Base-by-base conservation (phyloP, 2,113 vertebrate species). In the Cheilinus undulatus region DNA sequence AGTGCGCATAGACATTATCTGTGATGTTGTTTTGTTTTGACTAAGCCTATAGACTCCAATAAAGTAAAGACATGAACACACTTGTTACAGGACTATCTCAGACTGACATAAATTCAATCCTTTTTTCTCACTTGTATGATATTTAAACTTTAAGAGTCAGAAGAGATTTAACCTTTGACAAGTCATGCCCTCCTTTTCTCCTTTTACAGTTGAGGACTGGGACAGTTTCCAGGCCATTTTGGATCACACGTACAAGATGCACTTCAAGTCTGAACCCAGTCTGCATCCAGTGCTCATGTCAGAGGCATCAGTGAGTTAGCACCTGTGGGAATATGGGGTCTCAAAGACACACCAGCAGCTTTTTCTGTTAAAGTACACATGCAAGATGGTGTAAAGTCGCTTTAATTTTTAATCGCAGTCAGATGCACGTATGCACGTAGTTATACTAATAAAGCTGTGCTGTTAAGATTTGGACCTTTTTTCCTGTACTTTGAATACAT, bases 251-350 rank as follows among this genome's bases (percentile, higher is more conserved):
- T 99, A 99, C 79, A 98, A 97, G 93, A 98, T 96, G 96, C 97
- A 99, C 66, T 96, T 99, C 92, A 99, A 99, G 88, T 99, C 97
- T 42, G 97, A 99, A 91, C 95, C 97, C 62, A 96, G 95, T 82
- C 89, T 99, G 78, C 97, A 99, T 88, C 98, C 98, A 52, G 98
- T 99, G 61, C 95, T 99, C 71, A 99, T 99, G 97, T 99, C 98
- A 3, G 97, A 99, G 91, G 97, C 98, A 52, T 97, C 98, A 51
- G 97, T 99, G 78, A 97, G 96, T 90, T 28, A 7, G 20, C 17
- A 17, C 51, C 58, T 13, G 8, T 57, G 27, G 1, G 5, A 53
- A 7, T n/a, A 17, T 46, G 5, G 7, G 26, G 11, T 54, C 11
- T n/a, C 38, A 64, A 51, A 17, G 24, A 26, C 26, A 26, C 26